These are phyloP conservation scores for Tolypeutes matacus DNA, from an alignment of 2,797 vertebrate genomes.

Conservation along the genomic window DNA sequence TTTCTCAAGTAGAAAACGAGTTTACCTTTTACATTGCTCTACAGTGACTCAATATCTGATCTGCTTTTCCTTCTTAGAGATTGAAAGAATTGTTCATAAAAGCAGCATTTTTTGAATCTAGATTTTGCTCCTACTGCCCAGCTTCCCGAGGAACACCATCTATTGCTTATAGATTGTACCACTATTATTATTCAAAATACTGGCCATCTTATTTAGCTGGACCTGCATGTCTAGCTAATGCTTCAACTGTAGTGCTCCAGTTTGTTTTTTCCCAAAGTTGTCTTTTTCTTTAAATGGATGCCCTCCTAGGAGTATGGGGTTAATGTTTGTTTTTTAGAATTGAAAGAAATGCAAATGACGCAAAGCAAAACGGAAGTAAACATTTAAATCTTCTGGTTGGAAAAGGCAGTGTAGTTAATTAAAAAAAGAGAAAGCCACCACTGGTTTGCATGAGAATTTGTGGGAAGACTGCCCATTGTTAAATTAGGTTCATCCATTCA, in stretches of 20 bases:
- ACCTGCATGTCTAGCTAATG: background rate
- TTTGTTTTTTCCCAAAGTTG: background rate
- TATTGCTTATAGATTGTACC: background rate
- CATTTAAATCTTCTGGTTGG: constrained; percentile 81
- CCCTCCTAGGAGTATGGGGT: constrained; percentile 59
- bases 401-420: constrained; percentile 83
- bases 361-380: constrained; percentile 82
- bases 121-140: background rate
- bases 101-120: background rate
- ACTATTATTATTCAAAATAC: background rate
- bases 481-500: constrained; percentile 89
- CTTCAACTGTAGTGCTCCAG: constrained; percentile 31
- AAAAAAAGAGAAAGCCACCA: constrained; percentile 82
- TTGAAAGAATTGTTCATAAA: background rate
- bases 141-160: background rate
- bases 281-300: background rate
- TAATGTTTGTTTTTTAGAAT: constrained; percentile 78
- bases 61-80: constrained; percentile 53
- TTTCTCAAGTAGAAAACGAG: constrained; percentile 73
- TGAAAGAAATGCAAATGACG: constrained; percentile 81
- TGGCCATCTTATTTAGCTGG: background rate
- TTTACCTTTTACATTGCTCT: constrained; percentile 68
- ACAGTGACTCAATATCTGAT: constrained; percentile 21
- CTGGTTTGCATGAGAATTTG: constrained; percentile 87
- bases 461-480: constrained; percentile 87